Conservation (phyloP, 2,888 invertebrate genomes). For the Xanthia togata region DNA sequence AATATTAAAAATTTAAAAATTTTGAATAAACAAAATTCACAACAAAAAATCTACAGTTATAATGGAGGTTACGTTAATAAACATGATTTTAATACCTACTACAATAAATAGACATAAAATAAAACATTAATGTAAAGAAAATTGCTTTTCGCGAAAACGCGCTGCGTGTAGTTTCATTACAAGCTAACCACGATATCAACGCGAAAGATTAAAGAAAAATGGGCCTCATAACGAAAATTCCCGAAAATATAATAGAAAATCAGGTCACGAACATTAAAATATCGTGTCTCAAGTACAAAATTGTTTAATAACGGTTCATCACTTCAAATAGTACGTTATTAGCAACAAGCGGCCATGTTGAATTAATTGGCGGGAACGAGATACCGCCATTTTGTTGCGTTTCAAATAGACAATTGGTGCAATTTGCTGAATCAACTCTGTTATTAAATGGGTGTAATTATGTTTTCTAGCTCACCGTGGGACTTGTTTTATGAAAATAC, state of each 20-base stretch:
- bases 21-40: not conserved
- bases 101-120: conserved; percentile 2
- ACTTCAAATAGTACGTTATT: conserved; percentile 53
- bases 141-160: conserved; percentile 39
- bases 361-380: conserved; percentile 60
- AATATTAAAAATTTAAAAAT: conserved; percentile 12
- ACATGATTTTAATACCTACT: not conserved
- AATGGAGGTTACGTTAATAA: not conserved
- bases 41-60: conserved; percentile 1
- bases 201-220: conserved; percentile 46
- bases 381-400: conserved; percentile 60
- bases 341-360: conserved; percentile 54
- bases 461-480: conserved; percentile 7
- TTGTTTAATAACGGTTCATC: conserved; percentile 51
- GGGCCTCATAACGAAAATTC: conserved; percentile 17
- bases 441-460: conserved; percentile 41
- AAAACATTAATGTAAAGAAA: conserved; percentile 9
- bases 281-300: conserved; percentile 54
- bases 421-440: conserved; percentile 51
- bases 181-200: conserved; percentile 34
- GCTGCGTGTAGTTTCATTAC: conserved; percentile 37
- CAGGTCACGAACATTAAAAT: conserved; percentile 42
- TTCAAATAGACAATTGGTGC: conserved; percentile 63
- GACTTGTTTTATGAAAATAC: conserved; percentile 5
- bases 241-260: conserved; percentile 37